Base-by-base conservation (phyloP, 1,140 invertebrate species). In the Grapholita molesta region DNA sequence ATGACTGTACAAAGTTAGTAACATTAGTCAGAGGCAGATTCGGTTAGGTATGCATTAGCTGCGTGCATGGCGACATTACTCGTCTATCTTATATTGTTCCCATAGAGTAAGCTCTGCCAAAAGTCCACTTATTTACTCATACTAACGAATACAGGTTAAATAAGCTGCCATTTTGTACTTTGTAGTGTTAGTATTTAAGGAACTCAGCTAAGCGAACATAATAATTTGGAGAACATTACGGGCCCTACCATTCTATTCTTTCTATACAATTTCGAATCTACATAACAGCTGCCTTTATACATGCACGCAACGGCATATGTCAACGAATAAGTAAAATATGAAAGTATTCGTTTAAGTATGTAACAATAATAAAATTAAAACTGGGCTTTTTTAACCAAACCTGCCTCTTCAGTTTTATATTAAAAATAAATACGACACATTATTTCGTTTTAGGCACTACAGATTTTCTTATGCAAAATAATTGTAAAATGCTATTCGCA, bases 91-190 rank as follows among this genome's bases (percentile, higher is more conserved):
- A 88, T 84, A 88, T 90, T 90, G 88, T 88, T 90, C 88, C 88
- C 88, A 88, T 82, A 79, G 76, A 81, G 77, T 90, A 90, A 89
- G 86, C 85, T 89, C 87, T 80, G 84, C 87, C 84, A 85, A 89
- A 89, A 66, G 38, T 65, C 38, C 35, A 38, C 66, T 42, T 69
- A 73, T 73, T 55, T 70, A 70, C 69, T 70, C 72, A 75, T 70
- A 68, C 67, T 48, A 72, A 42, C 65, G 64, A n/a, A 77, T 65
- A 69, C 35, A 48, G 69, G 52, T 64, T 70, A 75, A 79, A 77
- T 69, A 70, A 91, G 89, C 87, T 91, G 89, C 89, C 86, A 72
- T 85, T 82, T 79, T 77, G 76, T 83, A 82, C 78, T 79, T 77
- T 71, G 65, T 42, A 38, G 52, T 64, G 35, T 70, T 52, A 61